Evolutionary conservation across 2,797 vertebrate species (phyloP), one percentile per base, ranked within the genome.

Genomic region (Pempheris klunzingeri): DNA sequence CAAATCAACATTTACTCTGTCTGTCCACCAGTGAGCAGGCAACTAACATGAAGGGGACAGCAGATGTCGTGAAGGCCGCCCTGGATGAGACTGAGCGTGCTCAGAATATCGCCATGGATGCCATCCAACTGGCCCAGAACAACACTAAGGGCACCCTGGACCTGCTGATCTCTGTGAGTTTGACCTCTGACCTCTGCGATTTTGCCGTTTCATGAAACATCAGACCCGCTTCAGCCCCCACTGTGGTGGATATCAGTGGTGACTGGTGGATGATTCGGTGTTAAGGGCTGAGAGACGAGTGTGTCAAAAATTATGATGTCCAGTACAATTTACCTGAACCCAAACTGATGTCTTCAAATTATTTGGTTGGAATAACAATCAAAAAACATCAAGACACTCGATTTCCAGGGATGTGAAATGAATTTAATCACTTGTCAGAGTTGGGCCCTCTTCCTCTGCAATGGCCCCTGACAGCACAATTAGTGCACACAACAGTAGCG

Each of bases 61-160:
- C 96, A 18, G 95, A 96, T 7, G 82, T 89, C 62, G 95, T 97
- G 71, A 96, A 93, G 84, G 92, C 88, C 15, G 96, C 95, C 0
- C 93, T 99, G 67, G 94, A 97, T 59, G 96, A 98, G 93, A 95
- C 96, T 0, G 96, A 96, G 91, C 96, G 91, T 10, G 96, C 96
- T 85, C 97, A 98, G 86, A 93, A 59, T 24, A 83, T 94, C 53
- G 96, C 97, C 74, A 92, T 92, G 74, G 94, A 95, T 49, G 97
- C 96, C 78, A 95, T 99, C 78, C 94, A 94, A 57, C 92, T 96
- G 89, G 97, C 96, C 24, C 92, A 93, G 2, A 93, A 94, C 75
- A 96, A 98, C 86, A 97, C 97, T 2, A 94, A 92, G 69, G 94
- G 94, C 60, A 97, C 97, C 4, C 87, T 95, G 81, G 94, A 96